Percentiles rank a stretch among this genome's conserved stretches.
Conservation (phyloP, 2,888 invertebrate genomes). For the Acanthosoma haemorrhoidale region DNA sequence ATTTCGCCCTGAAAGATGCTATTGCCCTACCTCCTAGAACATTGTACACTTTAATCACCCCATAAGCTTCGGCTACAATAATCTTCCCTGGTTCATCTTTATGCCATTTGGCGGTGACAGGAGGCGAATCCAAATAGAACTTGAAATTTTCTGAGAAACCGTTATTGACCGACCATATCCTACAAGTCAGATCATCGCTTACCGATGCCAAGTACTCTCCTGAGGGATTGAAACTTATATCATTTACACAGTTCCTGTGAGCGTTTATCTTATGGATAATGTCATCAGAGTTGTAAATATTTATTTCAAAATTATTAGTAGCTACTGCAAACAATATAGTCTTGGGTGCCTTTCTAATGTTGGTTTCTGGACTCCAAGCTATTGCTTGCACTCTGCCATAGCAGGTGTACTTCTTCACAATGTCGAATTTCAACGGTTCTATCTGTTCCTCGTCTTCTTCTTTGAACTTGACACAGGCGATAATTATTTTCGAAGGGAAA, state of each 20-base stretch:
- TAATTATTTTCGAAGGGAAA: conserved; percentile 53
- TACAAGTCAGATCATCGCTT: conserved; percentile 69
- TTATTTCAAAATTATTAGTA: conserved; percentile 23
- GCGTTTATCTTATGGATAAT: conserved; percentile 46
- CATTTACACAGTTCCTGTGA: conserved; percentile 65
- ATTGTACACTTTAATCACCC: conserved; percentile 68
- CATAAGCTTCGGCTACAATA: conserved; percentile 68
- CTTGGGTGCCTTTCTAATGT: conserved; percentile 55
- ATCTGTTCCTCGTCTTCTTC: conserved; percentile 52
- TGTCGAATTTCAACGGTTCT: conserved; percentile 51
- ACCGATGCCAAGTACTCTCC: conserved; percentile 66
- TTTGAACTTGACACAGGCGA: conserved; percentile 45
- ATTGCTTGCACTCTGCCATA: conserved; percentile 54
- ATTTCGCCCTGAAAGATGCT: conserved; percentile 59
- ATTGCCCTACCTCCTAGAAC: conserved; percentile 60
- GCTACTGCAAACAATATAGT: conserved; percentile 49
- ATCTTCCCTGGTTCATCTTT: conserved; percentile 63
- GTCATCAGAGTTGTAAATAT: conserved; percentile 14
- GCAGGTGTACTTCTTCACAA: conserved; percentile 54
- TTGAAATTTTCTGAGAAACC: conserved; percentile 53
- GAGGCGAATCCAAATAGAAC: conserved; percentile 62
- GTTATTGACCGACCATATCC: conserved; percentile 57
- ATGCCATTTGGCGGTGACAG: conserved; percentile 63
- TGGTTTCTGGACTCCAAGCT: conserved; percentile 59
- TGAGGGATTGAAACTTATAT: conserved; percentile 62